Base-by-base conservation (phyloP, 2,888 invertebrate genomes). In the Tetragonisca angustula region DNA sequence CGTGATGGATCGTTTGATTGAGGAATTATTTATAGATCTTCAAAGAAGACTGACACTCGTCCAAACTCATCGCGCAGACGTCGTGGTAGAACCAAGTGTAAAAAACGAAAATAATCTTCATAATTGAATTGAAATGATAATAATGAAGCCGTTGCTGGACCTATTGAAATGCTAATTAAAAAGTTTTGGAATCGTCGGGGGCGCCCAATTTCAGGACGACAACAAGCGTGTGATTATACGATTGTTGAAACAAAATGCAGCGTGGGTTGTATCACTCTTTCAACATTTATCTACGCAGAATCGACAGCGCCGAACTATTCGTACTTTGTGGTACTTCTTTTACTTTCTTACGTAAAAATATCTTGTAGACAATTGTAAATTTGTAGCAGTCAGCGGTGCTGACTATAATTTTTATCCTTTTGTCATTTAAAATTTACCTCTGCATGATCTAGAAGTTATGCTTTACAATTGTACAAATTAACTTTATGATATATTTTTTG, bases 11-110 rank as follows among this genome's bases (percentile, higher is more conserved):
- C 61, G 17, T 49, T 64, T 6, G 4, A 73, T 4, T 19, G 24
- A 56, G 9, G 15, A 54, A 64, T 11, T 61, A 65, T 93, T 83
- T 90, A 82, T 67, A 95, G 95, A 90, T 93, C 95, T 32, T 94
- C 95, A 19, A 96, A 96, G 88, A 95, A 94, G 88, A 90, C 93
- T 2, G 94, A 95, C 75, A 91, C 94, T 19, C 93, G 94, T 86
- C 93, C 93, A 24, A 94, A 93, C 62, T 92, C 93, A 4, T 93
- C 94, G 19, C 92, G 94, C 68, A 93, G 95, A 83, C 93, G 95
- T 21, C 92, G 95, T 50, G 94, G 95, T 52, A 91, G 95, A 82
- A 94, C 95, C 81, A 95, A 95, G 91, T 94, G 94, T 88, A 94
- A 95, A 85, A 95, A 94, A 83, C 92, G 95, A 72, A 95, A 95